Evolutionary conservation across 1,140 invertebrate species (phyloP), one percentile per base, ranked within the genome.

Genomic region (Halictus rubicundus): DNA sequence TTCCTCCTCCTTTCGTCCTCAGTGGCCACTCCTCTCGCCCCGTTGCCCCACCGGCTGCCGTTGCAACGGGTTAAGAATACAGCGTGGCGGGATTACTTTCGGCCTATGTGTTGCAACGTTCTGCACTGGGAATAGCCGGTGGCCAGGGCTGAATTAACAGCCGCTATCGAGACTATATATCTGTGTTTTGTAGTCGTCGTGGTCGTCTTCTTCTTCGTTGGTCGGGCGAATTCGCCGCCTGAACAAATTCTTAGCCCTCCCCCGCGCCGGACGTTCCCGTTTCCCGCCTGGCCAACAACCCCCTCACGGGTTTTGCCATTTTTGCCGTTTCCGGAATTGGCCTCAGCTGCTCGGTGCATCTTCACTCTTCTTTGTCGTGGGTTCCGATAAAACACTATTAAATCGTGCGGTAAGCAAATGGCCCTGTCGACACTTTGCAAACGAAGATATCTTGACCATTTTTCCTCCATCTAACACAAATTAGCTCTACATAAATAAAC

Each of bases 21-120:
- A 70, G 84, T 70, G 65, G 73, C 78, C 71, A 65, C 78, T 78
- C 77, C 79, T 70, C 79, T 32, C 60, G 39, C 57, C 37, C 71
- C 25, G 39, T 27, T 27, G 71, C 80, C 70, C 84, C 83, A 82
- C 78, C 86, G 80, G 77, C 61, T 57, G 59, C 71, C 72, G 74
- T 32, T 77, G 63, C 69, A 74, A 70, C 69, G 86, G 69, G 88
- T 90, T 89, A 88, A 89, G 89, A 91, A 90, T 91, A 91, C 87
- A 87, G 83, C 88, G 86, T 83, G 82, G 87, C 88, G 81, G 81
- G 87, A 88, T 88, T 87, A 86, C 83, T 84, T 87, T 85, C 81
- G 83, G 81, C 78, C 84, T 74, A 73, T 66, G 87, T 88, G 84
- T 88, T 87, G 88, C 87, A 89, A 89, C 82, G 75, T 76, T 68